phyloP scores from a whole-genome alignment of 2,888 invertebrate species.

The Microctonus hyperodae region DNA sequence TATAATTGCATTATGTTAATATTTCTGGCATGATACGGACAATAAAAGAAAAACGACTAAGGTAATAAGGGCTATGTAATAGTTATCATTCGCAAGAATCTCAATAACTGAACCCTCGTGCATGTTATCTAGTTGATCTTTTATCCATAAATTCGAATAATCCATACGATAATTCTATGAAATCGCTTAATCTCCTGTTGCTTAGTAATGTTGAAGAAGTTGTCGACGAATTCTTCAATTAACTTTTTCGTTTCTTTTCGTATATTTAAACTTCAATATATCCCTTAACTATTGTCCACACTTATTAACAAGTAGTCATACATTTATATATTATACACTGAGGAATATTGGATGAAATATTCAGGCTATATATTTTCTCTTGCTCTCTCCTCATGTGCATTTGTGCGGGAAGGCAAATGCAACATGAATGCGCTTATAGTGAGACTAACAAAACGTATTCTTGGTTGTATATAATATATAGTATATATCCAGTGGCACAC shows the following conservation, averaged over 20 bases:
- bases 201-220: conserved; percentile 7
- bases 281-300: not conserved
- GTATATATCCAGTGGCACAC: conserved; percentile 26
- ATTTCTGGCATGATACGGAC: not conserved
- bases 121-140: conserved; percentile 12
- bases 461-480: not conserved
- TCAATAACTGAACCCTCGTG: conserved; percentile 3
- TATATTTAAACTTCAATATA: conserved; percentile 11
- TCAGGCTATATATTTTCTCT: not conserved
- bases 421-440: not conserved
- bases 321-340: too few relatives aligned
- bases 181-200: conserved; percentile 21
- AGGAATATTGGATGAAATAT: not conserved
- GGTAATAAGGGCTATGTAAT: not conserved
- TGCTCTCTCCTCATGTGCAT: not conserved
- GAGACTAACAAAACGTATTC: conserved; percentile 10
- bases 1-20: not conserved
- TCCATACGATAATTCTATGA: conserved; percentile 15
- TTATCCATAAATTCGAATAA: conserved; percentile 21
- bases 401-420: not conserved
- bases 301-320: not conserved
- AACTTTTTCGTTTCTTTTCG: not conserved
- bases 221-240: conserved; percentile 16
- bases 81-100: conserved; percentile 1
- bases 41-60: not conserved